Conservation (phyloP, 92 coral and sea anemone genomes). For the Nematostella vectensis region DNA sequence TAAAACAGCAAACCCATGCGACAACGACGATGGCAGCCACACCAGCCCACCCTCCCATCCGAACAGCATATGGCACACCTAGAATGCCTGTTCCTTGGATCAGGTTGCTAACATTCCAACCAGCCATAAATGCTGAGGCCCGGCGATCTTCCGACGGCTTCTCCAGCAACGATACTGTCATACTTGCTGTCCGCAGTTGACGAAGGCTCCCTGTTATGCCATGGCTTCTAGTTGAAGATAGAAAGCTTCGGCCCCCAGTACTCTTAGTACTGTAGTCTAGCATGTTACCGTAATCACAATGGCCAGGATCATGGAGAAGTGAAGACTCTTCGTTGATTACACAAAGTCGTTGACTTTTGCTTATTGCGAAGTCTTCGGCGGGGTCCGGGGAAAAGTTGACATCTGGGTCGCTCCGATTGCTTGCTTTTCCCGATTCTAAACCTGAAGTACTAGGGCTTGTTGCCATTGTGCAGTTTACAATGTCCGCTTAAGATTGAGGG, state of each 20-base stretch:
- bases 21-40: constrained; percentile 58
- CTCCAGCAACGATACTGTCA: constrained; percentile 75
- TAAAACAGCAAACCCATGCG: constrained; percentile 74
- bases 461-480: too few species aligned
- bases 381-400: background rate
- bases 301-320: constrained; percentile 13
- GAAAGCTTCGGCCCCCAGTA: constrained; percentile 1
- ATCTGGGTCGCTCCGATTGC: too few species aligned
- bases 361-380: constrained; percentile 31
- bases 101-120: constrained; percentile 86
- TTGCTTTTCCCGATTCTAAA: too few species aligned
- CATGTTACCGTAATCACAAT: background rate
- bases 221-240: background rate
- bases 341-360: constrained; percentile 23
- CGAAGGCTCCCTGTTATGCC: constrained; percentile 53
- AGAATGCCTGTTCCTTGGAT: constrained; percentile 87
- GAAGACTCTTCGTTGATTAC: constrained; percentile 41
- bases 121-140: constrained; percentile 85
- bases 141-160: constrained; percentile 70
- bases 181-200: constrained; percentile 45
- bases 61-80: constrained; percentile 80
- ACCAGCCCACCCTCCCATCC: constrained; percentile 89
- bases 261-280: constrained; percentile 17
- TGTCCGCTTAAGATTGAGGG: too few species aligned
- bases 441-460: too few species aligned